Conservation (phyloP, 2,113 vertebrate genomes). For the Clinocottus analis region DNA sequence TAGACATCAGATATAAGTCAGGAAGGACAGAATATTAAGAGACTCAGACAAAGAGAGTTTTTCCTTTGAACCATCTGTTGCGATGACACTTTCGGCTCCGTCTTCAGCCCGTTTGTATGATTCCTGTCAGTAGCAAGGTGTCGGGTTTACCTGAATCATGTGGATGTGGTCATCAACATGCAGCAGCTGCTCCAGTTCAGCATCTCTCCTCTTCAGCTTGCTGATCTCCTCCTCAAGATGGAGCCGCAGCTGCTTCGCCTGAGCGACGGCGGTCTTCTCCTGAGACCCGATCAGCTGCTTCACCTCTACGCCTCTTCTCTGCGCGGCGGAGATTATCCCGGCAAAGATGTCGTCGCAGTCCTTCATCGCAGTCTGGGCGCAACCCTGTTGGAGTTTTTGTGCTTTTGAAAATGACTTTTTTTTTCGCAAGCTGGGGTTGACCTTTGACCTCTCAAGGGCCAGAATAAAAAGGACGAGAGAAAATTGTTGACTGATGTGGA, state of each 20-base stretch:
- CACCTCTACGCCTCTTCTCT: not conserved
- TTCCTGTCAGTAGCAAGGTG: not conserved
- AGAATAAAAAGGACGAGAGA: not conserved
- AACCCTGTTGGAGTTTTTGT: not conserved
- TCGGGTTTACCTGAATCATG: slow-evolving; percentile 29
- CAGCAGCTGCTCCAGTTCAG: not conserved
- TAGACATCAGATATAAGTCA: too few relatives aligned
- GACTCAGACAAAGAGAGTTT: too few relatives aligned
- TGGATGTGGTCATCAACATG: slow-evolving; percentile 17
- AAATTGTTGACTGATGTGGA: not conserved
- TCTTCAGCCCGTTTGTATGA: too few relatives aligned
- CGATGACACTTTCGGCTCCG: too few relatives aligned
- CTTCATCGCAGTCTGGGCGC: not conserved
- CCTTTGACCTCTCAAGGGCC: not conserved
- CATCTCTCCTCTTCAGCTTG: not conserved
- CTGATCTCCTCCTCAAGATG: slow-evolving; percentile 22
- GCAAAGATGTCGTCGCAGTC: slow-evolving; percentile 20
- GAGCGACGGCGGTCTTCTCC: not conserved
- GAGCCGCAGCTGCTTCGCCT: not conserved
- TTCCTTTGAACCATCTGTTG: too few relatives aligned
- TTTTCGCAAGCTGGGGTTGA: not conserved
- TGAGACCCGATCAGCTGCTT: slow-evolving; percentile 31
- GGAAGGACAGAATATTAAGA: too few relatives aligned
- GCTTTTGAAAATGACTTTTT: not conserved
- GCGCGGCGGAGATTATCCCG: slow-evolving; percentile 13